Evolutionary conservation across 2,888 invertebrate genomes (phyloP).

Genomic region (Tinea pellionella): DNA sequence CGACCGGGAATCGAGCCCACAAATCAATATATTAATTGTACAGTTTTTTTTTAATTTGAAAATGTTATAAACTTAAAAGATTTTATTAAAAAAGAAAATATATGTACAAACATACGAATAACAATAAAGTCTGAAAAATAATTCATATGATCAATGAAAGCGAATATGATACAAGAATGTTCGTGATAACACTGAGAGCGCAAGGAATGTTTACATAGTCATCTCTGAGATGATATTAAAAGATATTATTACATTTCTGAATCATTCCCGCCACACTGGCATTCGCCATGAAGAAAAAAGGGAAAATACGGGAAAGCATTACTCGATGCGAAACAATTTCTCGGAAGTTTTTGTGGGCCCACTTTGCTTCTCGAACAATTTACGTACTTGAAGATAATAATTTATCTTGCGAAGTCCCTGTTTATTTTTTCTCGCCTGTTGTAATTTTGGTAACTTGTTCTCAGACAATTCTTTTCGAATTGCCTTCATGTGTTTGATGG

Average conservation of each 20-base stretch:
- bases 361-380: constrained; percentile 11
- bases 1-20: no score
- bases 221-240: constrained; percentile 38
- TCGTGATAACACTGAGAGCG: not conserved
- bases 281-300: not conserved
- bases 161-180: constrained; percentile 1
- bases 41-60: no score
- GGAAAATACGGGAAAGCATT: not conserved
- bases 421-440: constrained; percentile 7
- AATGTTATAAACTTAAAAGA: no score
- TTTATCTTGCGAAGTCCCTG: constrained; percentile 12
- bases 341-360: constrained; percentile 10
- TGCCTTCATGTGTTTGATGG: not conserved
- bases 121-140: not conserved
- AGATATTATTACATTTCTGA: constrained; percentile 48
- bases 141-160: constrained; percentile 1
- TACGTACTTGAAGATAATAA: constrained; percentile 14
- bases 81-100: not conserved
- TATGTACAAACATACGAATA: not conserved
- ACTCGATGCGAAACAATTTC: constrained; percentile 1
- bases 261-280: constrained; percentile 15
- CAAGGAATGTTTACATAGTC: constrained; percentile 30
- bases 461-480: constrained; percentile 1
- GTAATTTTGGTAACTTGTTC: constrained; percentile 10
- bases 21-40: no score